Percentiles rank a stretch among this genome's conserved stretches.
Conservation (phyloP, 2,888 invertebrate genomes). For the Scaeva pyrastri region DNA sequence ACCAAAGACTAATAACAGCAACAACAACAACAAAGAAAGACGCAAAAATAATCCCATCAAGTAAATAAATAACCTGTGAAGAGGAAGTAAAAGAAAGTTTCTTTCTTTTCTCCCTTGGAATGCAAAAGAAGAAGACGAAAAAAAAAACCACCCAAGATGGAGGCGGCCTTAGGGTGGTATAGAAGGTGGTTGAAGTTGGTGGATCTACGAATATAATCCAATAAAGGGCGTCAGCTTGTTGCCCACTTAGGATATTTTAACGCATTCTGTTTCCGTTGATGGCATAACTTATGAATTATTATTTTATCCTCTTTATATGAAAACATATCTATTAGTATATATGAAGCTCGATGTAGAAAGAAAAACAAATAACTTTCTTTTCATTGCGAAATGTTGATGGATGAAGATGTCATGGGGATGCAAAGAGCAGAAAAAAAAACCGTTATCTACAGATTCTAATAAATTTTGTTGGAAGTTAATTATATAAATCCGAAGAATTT, state of each 20-base stretch:
- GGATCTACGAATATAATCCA: constrained; percentile 76
- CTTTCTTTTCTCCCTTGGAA: neutral
- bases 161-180: no score
- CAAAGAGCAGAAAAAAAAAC: neutral
- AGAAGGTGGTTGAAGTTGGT: constrained; percentile 11
- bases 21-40: constrained; percentile 12
- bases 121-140: neutral
- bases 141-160: neutral
- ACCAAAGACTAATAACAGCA: constrained; percentile 12
- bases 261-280: constrained; percentile 81
- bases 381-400: constrained; percentile 8
- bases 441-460: no score
- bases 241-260: constrained; percentile 83
- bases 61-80: constrained; percentile 80
- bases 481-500: no score
- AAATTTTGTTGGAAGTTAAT: no score
- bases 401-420: constrained; percentile 42
- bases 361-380: constrained; percentile 18
- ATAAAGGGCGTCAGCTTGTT: constrained; percentile 83
- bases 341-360: neutral
- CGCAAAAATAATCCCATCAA: constrained; percentile 67
- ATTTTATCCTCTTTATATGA: constrained; percentile 42
- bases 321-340: constrained; percentile 33
- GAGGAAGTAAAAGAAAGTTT: constrained; percentile 76
- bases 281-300: constrained; percentile 84